phyloP scores from a whole-genome alignment of 1,140 invertebrate species.

The Nylanderia fulva region DNA sequence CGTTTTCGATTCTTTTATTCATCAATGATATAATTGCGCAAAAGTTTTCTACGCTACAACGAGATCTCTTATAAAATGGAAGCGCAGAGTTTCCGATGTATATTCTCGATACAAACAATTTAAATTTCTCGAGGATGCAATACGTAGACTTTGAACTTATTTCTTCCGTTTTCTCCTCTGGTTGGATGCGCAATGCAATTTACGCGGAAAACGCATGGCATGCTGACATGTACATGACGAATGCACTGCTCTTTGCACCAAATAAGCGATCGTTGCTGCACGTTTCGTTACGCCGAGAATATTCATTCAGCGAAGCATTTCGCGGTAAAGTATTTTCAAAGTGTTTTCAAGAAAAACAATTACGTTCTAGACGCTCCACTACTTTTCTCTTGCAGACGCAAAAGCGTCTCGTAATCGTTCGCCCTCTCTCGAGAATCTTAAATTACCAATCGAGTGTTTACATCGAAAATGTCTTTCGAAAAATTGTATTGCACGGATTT shows the following conservation, averaged over 20 bases:
- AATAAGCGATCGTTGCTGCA: not conserved
- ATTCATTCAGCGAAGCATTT: constrained; percentile 38
- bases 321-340: constrained; percentile 29
- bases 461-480: not conserved
- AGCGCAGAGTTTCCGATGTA: not conserved
- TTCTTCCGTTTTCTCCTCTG: constrained; percentile 8
- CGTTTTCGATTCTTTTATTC: constrained; percentile 30
- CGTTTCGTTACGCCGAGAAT: not conserved
- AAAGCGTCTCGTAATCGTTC: not conserved
- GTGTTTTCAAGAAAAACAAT: constrained; percentile 54
- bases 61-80: not conserved
- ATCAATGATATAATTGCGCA: not conserved
- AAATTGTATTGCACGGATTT: not conserved
- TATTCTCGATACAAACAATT: not conserved
- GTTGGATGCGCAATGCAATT: constrained; percentile 34
- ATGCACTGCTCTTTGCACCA: constrained; percentile 18
- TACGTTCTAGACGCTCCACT: constrained; percentile 3
- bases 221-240: constrained; percentile 27
- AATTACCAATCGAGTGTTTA: not conserved
- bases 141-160: not conserved
- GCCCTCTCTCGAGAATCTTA: not conserved
- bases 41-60: not conserved
- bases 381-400: not conserved
- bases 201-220: constrained; percentile 16
- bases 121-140: not conserved